Evolutionary conservation across 37 sponge, comb jelly and placozoan genomes (phyloP), one percentile per base, ranked within the genome.

Genomic region (Crambe crambe): DNA sequence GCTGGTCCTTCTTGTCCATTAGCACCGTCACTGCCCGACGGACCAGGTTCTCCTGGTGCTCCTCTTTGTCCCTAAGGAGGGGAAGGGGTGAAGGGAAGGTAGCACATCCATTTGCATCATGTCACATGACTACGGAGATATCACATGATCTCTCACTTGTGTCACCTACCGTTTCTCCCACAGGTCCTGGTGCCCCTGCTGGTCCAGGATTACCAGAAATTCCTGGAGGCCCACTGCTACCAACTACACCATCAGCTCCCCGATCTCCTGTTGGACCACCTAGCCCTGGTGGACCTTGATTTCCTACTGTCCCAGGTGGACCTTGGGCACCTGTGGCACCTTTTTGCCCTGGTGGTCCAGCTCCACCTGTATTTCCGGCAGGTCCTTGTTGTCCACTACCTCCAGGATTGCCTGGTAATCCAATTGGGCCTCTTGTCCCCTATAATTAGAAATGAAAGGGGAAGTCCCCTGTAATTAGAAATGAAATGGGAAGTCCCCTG

Each of bases 31-130:
- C 20, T 37, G 30, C 84, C 84, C 20, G 64, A 0, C 8, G 75
- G 75, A 29, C 87, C 87, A 73, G 70, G 10, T 63, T 43, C 35
- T 72, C 88, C 88, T 47, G 37, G 71, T 42, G 73, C 51, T 32
- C 89, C 88, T 59, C 40, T 2, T 3, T 3, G 4, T 5, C 67
- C 59, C 59, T 58, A 51, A 9, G 32, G 25, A 51, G 10, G 42
- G 21, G 10, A 51, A n/a, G n/a, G n/a, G n/a, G n/a, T n/a, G n/a
- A n/a, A n/a, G n/a, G n/a, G n/a, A n/a, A n/a, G n/a, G n/a, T n/a
- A n/a, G n/a, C 17, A 62, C 64, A 9, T 62, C 9, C 17, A n/a
- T 62, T 26, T 23, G 26, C 17, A 62, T 62, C 6, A 8, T 37
- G 23, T 68, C 39, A 68, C 70, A 36, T 8, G 37, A 32, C 26